These are phyloP conservation scores for Lagopus muta DNA, from an alignment of 2,113 vertebrate species.

Conservation along the genomic window DNA sequence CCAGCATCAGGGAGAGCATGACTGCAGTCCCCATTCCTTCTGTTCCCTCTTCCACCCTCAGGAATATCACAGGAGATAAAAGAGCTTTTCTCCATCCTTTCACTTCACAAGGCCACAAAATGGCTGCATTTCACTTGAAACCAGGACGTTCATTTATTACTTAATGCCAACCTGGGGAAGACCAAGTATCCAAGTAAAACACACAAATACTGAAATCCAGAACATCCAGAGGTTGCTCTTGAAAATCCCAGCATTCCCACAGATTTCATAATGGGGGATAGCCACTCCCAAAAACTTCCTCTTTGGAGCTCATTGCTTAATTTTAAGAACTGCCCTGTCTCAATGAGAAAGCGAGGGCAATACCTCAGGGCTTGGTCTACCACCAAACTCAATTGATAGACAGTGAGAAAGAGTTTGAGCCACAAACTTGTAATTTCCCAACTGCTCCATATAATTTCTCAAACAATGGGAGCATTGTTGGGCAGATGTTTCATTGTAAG, in stretches of 20 bases:
- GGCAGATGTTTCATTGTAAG: background rate
- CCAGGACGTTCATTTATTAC: background rate
- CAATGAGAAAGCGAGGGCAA: background rate
- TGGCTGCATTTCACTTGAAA: background rate
- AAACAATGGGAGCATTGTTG: background rate
- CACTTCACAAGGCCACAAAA: background rate
- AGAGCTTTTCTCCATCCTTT: background rate
- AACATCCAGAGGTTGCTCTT: background rate
- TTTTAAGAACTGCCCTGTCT: background rate
- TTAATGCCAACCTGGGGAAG: background rate
- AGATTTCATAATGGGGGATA: background rate
- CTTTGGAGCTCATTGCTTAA: background rate
- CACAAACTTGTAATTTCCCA: background rate
- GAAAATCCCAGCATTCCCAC: background rate
- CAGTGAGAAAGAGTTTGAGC: background rate
- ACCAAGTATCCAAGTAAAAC: background rate
- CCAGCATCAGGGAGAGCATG: background rate
- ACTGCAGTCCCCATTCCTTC: background rate
- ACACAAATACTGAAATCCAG: background rate
- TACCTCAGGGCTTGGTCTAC: background rate
- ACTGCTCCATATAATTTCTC: background rate
- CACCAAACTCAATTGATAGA: background rate
- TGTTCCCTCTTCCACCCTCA: too few relatives aligned
- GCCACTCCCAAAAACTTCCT: background rate
- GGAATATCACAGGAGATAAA: background rate